Percentiles rank a stretch among this genome's conserved stretches.
phyloP scores from a whole-genome alignment of 2,888 invertebrate species.

The Octonoba sinensis region DNA sequence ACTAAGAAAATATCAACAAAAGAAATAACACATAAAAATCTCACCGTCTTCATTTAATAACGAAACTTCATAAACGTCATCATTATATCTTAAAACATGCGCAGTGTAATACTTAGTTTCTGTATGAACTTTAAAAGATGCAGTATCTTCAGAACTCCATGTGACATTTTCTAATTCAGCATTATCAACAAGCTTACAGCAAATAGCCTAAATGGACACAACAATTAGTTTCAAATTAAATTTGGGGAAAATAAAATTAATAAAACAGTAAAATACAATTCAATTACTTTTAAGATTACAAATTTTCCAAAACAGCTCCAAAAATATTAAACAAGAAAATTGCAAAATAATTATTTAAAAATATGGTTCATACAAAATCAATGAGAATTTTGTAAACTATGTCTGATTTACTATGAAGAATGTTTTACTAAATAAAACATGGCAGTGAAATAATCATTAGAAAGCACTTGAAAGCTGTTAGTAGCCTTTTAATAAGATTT shows the following conservation, averaged over 20 bases:
- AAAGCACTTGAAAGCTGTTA: no score
- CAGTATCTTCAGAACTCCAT: conserved; percentile 34
- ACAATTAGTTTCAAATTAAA: neutral
- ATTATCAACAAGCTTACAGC: conserved; percentile 30
- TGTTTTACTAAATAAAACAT: no score
- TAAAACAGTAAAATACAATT: neutral
- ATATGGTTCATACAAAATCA: no score
- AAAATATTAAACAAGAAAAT: no score
- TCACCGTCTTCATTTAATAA: conserved; percentile 32
- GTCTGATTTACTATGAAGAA: no score
- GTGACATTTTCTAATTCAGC: neutral
- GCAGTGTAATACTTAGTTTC: conserved; percentile 9
- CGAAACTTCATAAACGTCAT: conserved; percentile 26
- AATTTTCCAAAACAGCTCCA: no score
- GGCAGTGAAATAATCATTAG: no score
- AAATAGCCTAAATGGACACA: conserved; percentile 21
- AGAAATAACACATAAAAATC: neutral
- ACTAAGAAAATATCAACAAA: no score
- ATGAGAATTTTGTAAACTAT: no score
- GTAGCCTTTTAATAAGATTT: no score
- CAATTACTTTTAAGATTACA: no score
- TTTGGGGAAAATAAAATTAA: neutral
- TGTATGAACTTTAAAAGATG: conserved; percentile 20
- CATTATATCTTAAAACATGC: neutral
- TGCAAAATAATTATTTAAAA: no score